Percentiles rank a stretch among this genome's conserved stretches.
phyloP scores from a whole-genome alignment of 1,140 invertebrate species.

The Bombus superbus region DNA sequence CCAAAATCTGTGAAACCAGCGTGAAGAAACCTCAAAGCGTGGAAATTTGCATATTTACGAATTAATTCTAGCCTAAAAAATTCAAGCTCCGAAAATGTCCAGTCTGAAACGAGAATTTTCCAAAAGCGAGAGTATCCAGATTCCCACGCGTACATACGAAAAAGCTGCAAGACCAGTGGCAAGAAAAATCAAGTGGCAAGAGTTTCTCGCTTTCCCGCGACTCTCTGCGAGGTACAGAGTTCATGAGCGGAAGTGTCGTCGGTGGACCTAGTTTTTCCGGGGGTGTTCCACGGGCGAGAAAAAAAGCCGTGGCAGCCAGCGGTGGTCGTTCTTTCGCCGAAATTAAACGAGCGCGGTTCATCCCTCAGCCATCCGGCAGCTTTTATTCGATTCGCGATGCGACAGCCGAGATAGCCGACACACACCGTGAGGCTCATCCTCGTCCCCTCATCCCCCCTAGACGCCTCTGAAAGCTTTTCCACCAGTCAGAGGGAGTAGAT shows the following conservation, averaged over 20 bases:
- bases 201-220: neutral
- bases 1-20: no score
- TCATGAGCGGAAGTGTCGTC: neutral
- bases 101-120: neutral
- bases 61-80: neutral
- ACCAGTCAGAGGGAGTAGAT: constrained; percentile 10
- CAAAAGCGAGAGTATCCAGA: neutral
- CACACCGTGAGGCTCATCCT: constrained; percentile 64
- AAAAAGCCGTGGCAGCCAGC: neutral
- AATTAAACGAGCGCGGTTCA: constrained; percentile 51
- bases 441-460: constrained; percentile 36
- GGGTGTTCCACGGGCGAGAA: neutral
- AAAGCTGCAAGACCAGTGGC: neutral
- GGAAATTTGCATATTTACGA: neutral
- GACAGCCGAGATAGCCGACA: constrained; percentile 65
- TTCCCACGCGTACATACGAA: neutral
- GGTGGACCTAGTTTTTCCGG: neutral
- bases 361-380: constrained; percentile 41
- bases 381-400: constrained; percentile 58
- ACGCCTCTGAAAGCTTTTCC: constrained; percentile 65
- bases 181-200: neutral
- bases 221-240: neutral
- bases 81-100: neutral
- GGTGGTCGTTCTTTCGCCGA: constrained; percentile 14
- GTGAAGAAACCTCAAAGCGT: neutral